Percentiles rank a stretch among this genome's conserved stretches.
Evolutionary conservation across 2,797 vertebrate genomes (phyloP).

Genomic region (Sciaenops ocellatus): DNA sequence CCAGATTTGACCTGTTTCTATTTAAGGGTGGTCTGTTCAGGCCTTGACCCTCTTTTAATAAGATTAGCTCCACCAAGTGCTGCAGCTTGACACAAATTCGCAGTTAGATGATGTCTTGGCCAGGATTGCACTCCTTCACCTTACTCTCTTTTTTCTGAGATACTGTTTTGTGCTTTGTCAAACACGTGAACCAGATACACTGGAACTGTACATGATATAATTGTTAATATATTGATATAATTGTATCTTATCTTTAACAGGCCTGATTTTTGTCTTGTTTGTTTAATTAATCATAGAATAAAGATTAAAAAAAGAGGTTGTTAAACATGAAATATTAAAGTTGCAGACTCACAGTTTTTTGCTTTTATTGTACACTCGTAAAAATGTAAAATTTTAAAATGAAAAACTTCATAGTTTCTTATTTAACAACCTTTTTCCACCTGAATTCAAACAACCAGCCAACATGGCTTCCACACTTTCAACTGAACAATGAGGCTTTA

Average conservation of each 20-base stretch:
- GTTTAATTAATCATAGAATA: neutral
- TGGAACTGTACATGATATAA: neutral
- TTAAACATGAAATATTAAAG: neutral
- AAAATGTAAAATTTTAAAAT: neutral
- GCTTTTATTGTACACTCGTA: neutral
- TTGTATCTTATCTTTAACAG: neutral
- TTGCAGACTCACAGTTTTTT: neutral
- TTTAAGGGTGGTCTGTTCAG: conserved; percentile 62
- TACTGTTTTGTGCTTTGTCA: neutral
- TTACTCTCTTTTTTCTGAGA: neutral
- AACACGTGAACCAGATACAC: neutral
- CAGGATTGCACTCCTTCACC: conserved; percentile 28
- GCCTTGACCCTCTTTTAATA: conserved; percentile 57
- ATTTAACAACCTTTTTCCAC: neutral
- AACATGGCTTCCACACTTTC: neutral
- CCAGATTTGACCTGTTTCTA: conserved; percentile 47
- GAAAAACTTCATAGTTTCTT: too few species aligned
- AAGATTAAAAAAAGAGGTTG: neutral
- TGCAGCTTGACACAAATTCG: conserved; percentile 59
- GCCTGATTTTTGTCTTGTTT: neutral
- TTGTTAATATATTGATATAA: too few species aligned
- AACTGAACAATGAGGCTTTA: neutral
- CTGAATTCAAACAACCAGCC: neutral
- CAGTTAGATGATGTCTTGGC: conserved; percentile 52
- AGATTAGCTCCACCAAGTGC: conserved; percentile 66